Conservation (phyloP, 1,140 invertebrate species). For the Heliconius eleuchia region DNA sequence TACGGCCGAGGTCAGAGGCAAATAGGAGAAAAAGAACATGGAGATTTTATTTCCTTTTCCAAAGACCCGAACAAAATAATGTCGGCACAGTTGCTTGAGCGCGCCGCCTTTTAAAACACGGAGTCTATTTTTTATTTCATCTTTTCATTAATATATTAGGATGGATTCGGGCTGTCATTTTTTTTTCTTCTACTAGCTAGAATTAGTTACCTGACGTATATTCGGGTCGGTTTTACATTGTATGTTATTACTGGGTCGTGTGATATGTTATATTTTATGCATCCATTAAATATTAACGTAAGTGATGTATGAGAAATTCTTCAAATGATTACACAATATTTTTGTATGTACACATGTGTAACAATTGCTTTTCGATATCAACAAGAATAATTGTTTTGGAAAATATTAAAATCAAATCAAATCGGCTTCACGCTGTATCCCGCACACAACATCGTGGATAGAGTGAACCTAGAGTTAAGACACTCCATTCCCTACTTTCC, state of each 20-base stretch:
- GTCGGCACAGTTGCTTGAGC: slow-evolving; percentile 64
- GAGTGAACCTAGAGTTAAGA: no score
- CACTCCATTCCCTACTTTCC: no score
- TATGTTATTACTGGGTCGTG: slow-evolving; percentile 15
- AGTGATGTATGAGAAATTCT: slow-evolving; percentile 6
- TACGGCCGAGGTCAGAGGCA: slow-evolving; percentile 74
- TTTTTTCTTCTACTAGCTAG: slow-evolving; percentile 30
- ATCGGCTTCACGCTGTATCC: no score
- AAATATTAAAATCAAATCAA: no score
- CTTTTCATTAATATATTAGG: slow-evolving; percentile 79
- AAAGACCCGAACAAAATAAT: slow-evolving; percentile 71
- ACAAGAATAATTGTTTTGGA: not conserved
- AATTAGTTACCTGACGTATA: slow-evolving; percentile 37
- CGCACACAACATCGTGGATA: no score
- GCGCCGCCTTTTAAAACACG: slow-evolving; percentile 72
- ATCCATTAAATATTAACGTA: slow-evolving; percentile 14
- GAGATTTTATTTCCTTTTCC: slow-evolving; percentile 73
- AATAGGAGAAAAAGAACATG: slow-evolving; percentile 72
- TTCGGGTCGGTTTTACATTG: not conserved
- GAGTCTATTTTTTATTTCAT: slow-evolving; percentile 69
- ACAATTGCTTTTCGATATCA: not conserved
- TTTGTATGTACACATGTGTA: not conserved
- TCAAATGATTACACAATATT: not conserved
- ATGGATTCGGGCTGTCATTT: slow-evolving; percentile 69
- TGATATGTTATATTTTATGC: slow-evolving; percentile 18